These are phyloP conservation scores for Brotula barbata DNA, from an alignment of 2,797 vertebrate species.

Conservation along the genomic window DNA sequence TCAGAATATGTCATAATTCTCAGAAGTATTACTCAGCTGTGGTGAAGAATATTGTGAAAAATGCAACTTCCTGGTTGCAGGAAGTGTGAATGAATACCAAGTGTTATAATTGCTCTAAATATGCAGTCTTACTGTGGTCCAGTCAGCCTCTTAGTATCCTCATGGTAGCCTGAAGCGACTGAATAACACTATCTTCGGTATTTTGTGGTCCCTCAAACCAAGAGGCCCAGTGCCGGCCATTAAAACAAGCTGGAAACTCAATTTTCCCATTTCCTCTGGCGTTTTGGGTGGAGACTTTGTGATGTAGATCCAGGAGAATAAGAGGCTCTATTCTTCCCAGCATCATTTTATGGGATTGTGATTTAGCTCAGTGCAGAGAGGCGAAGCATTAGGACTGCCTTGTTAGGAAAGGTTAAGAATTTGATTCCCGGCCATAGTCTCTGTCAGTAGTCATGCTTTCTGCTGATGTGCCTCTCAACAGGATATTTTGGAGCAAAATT, in stretches of 20 bases:
- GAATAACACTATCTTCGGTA: slow-evolving; percentile 50
- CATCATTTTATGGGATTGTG: slow-evolving; percentile 58
- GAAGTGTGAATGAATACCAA: slow-evolving; percentile 54
- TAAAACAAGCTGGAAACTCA: slow-evolving; percentile 70
- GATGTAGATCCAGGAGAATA: slow-evolving; percentile 72
- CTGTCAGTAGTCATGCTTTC: slow-evolving; percentile 35
- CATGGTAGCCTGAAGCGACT: slow-evolving; percentile 44
- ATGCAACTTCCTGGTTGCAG: too few species aligned
- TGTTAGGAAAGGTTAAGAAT: slow-evolving; percentile 57
- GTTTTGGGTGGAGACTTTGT: slow-evolving; percentile 74
- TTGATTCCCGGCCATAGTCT: slow-evolving; percentile 59
- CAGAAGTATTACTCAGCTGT: slow-evolving; percentile 7
- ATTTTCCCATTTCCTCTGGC: slow-evolving; percentile 73
- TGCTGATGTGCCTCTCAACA: slow-evolving; percentile 13
- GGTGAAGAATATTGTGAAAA: too few species aligned
- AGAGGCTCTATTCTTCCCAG: slow-evolving; percentile 66
- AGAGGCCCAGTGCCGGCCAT: slow-evolving; percentile 62
- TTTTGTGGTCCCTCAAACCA: slow-evolving; percentile 66
- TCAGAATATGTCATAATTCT: not conserved
- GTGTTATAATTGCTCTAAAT: slow-evolving; percentile 47
- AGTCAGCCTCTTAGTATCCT: slow-evolving; percentile 48
- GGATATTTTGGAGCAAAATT: slow-evolving; percentile 1
- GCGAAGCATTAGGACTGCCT: slow-evolving; percentile 46
- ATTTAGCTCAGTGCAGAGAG: slow-evolving; percentile 54
- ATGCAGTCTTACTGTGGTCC: slow-evolving; percentile 21